Conservation (phyloP, 2,113 vertebrate species). For the Pungitius pungitius region DNA sequence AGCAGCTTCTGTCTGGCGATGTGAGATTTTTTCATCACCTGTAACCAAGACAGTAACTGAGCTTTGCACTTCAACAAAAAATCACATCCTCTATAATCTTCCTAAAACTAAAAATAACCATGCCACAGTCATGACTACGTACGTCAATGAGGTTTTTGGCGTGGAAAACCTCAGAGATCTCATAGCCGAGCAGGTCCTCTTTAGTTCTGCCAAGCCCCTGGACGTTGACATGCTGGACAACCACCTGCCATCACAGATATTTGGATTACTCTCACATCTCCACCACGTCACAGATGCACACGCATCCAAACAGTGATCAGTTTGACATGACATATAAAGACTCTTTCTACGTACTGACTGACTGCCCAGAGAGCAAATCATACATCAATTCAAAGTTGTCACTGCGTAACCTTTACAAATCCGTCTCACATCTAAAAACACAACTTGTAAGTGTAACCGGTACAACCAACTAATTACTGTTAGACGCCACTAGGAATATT, state of each 20-base stretch:
- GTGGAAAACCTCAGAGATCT: constrained; percentile 92
- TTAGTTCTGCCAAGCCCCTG: constrained; percentile 94
- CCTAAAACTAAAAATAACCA: not conserved
- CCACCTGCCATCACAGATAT: constrained; percentile 79
- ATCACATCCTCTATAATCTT: not conserved
- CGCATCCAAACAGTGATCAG: not conserved
- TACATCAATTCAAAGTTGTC: not conserved
- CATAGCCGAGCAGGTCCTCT: constrained; percentile 92
- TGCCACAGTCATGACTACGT: constrained; percentile 54
- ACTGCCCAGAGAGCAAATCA: not conserved
- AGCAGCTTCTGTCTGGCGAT: constrained; percentile 91
- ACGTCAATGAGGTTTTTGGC: constrained; percentile 96
- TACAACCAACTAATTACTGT: not conserved
- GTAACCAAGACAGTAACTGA: not conserved
- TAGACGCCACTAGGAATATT: not conserved
- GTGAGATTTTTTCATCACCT: constrained; percentile 95
- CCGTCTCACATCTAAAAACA: not conserved
- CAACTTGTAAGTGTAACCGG: not conserved
- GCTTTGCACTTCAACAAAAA: not conserved
- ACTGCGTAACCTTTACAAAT: not conserved
- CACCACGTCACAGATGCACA: not conserved
- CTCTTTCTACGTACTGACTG: not conserved
- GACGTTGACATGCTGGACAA: constrained; percentile 93
- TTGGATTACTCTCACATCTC: not conserved
- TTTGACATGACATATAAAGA: not conserved